Evolutionary conservation across 2,797 vertebrate species (phyloP).

Genomic region (Acrocephalus scirpaceus): DNA sequence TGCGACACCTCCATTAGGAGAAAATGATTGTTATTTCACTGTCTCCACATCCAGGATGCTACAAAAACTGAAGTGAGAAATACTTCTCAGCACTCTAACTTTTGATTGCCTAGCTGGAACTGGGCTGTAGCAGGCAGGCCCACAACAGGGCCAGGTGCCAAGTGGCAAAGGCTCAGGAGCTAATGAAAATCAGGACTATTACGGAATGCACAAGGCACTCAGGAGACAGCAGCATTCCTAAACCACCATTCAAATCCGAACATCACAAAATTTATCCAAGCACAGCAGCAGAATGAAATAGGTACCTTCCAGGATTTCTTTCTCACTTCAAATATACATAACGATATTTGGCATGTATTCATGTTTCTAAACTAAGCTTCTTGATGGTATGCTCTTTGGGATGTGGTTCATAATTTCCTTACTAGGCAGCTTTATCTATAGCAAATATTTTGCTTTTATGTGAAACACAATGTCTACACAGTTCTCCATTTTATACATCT

Average conservation of each 20-base stretch:
- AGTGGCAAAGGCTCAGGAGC: background rate
- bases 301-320: constrained; percentile 23
- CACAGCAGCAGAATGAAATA: background rate
- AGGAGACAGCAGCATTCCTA: background rate
- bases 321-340: background rate
- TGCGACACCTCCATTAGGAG: background rate
- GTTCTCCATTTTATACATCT: constrained; percentile 31
- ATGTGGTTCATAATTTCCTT: constrained; percentile 57
- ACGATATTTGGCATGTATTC: background rate
- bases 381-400: background rate
- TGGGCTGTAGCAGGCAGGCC: background rate
- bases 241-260: background rate
- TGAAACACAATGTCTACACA: constrained; percentile 32
- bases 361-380: constrained; percentile 31
- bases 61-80: background rate
- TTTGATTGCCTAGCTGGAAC: background rate
- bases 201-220: background rate
- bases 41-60: background rate
- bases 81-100: background rate
- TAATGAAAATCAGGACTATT: background rate
- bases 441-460: constrained; percentile 58
- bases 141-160: background rate
- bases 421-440: constrained; percentile 41
- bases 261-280: background rate
- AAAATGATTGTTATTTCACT: background rate